These are phyloP conservation scores for Caenorhabditis doughertyi DNA, from an alignment of 2,888 invertebrate species.

Conservation along the genomic window DNA sequence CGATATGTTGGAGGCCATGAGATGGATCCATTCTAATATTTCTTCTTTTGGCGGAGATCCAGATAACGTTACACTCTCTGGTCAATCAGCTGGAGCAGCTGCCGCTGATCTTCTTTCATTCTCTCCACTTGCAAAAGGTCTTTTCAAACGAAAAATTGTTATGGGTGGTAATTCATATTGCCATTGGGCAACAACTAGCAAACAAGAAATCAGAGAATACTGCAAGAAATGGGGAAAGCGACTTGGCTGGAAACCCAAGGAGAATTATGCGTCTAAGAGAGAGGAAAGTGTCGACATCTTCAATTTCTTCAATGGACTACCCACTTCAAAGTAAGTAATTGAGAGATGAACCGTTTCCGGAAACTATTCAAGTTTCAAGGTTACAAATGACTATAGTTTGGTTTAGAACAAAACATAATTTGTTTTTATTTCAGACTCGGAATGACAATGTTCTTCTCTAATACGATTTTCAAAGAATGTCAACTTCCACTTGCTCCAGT, in stretches of 20 bases:
- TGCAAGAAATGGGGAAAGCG: slow-evolving; percentile 75
- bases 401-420: not conserved
- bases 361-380: slow-evolving; percentile 21
- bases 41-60: slow-evolving; percentile 77
- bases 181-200: slow-evolving; percentile 75
- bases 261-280: slow-evolving; percentile 62
- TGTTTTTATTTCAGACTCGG: slow-evolving; percentile 66
- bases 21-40: slow-evolving; percentile 78
- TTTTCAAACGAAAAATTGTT: slow-evolving; percentile 78
- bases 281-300: slow-evolving; percentile 76
- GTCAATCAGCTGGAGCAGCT: slow-evolving; percentile 79
- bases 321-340: slow-evolving; percentile 73
- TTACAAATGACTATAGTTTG: not conserved
- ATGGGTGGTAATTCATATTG: slow-evolving; percentile 79
- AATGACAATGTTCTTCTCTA: slow-evolving; percentile 74
- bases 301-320: slow-evolving; percentile 72
- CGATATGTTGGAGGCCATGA: slow-evolving; percentile 73
- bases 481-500: slow-evolving; percentile 78
- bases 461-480: slow-evolving; percentile 73
- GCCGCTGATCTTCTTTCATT: slow-evolving; percentile 78
- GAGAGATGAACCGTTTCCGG: slow-evolving; percentile 9
- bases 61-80: slow-evolving; percentile 75
- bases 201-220: slow-evolving; percentile 71
- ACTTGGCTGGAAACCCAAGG: slow-evolving; percentile 75
- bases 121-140: slow-evolving; percentile 75